Conservation (phyloP, 2,113 vertebrate species). For the Trogon surrucura region DNA sequence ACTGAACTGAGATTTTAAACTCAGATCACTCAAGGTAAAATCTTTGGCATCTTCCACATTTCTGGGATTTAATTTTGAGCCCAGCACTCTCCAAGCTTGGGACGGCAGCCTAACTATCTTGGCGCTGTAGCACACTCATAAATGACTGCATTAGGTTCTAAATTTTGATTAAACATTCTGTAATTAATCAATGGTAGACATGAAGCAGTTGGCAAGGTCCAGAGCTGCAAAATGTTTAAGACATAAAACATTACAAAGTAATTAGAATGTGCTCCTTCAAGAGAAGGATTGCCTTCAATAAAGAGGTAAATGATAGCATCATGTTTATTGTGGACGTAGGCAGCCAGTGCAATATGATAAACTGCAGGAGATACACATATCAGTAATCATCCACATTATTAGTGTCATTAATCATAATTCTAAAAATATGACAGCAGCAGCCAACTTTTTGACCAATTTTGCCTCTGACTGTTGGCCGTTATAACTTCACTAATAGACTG, state of each 20-base stretch:
- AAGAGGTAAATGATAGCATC: conserved; percentile 89
- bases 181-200: conserved; percentile 88
- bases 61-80: conserved; percentile 80
- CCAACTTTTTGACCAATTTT: conserved; percentile 86
- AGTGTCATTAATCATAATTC: conserved; percentile 93
- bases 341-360: conserved; percentile 89
- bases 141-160: conserved; percentile 84
- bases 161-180: conserved; percentile 89
- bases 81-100: conserved; percentile 74
- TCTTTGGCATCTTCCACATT: conserved; percentile 69
- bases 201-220: conserved; percentile 84
- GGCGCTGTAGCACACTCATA: conserved; percentile 78
- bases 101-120: conserved; percentile 79
- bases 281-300: conserved; percentile 86
- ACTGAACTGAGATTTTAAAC: conserved; percentile 71
- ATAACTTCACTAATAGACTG: conserved; percentile 84
- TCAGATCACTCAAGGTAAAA: conserved; percentile 70
- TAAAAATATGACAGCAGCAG: conserved; percentile 85
- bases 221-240: conserved; percentile 86
- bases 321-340: conserved; percentile 90
- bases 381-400: conserved; percentile 93
- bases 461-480: conserved; percentile 84
- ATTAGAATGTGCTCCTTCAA: conserved; percentile 85
- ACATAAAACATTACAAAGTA: conserved; percentile 90
- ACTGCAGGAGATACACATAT: conserved; percentile 86